Base-by-base conservation (phyloP, 2,113 vertebrate genomes). In the Vombatus ursinus region DNA sequence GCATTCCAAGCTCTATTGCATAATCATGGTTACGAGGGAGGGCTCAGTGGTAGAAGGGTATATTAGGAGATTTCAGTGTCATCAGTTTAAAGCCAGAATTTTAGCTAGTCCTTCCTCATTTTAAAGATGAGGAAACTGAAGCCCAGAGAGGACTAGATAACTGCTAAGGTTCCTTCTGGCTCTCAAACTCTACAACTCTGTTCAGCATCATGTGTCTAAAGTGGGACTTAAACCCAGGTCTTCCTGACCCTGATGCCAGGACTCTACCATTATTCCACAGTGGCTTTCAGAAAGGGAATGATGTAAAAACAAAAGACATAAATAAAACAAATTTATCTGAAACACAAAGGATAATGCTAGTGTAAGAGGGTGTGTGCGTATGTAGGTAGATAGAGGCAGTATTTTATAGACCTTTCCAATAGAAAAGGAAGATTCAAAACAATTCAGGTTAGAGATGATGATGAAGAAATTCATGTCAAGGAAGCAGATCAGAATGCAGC, bases 401-500 rank as follows among this genome's bases (percentile, higher is more conserved):
- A 22, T 77, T 77, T 77, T 84, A 84, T 84, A 44, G 68, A 16
- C 37, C 68, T 47, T 1, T 93, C 10, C 8, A 48, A 90, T 52
- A 90, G 50, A n/a, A 28, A 77, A 90, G 51, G 26, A 92, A 53
- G 53, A 84, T 37, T 94, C 52, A 94, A 95, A 84, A 37, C 92
- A 92, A 11, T 92, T 90, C 44, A 90, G 52, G 19, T 47, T 31
- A 31, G 16, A 3, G 25, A 3, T 53, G 25, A 50, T 22, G 31
- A 47, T 54, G 10, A 54, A 91, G 54, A 91, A 77, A 84, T 61
- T 37, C 25, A 90, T 52, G n/a, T 53, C 68, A 51, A 92, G 89
- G 68, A 93, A 90, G 8, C 47, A 3, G 52, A 25, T 95, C 7
- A 77, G 94, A 92, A 89, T 57, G 24, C 49, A 91, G 50, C 90